phyloP scores from a whole-genome alignment of 2,797 vertebrate genomes.

The Eutrigla gurnardus region DNA sequence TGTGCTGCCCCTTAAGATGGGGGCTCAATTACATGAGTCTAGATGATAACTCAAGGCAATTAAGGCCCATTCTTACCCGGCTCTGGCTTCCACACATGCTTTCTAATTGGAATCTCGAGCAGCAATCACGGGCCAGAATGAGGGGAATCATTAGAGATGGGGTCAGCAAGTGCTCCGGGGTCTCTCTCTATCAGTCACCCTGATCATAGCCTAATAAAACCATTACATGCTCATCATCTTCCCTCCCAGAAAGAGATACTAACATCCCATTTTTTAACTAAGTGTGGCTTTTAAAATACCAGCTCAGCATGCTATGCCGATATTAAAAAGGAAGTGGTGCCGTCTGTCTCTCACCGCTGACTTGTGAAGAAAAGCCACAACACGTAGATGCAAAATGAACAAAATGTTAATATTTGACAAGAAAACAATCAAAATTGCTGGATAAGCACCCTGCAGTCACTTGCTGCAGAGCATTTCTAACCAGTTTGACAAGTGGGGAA shows the following conservation, averaged over 20 bases:
- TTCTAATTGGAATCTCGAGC: conserved; percentile 82
- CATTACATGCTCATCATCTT: conserved; percentile 75
- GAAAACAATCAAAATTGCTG: not conserved
- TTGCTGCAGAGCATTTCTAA: conserved; percentile 18
- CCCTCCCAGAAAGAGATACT: no score
- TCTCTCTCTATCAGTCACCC: conserved; percentile 72
- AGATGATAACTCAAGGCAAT: conserved; percentile 84
- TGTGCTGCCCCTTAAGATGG: conserved; percentile 80
- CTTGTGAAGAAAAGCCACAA: conserved; percentile 1
- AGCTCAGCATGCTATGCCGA: not conserved
- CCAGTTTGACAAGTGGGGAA: conserved; percentile 53
- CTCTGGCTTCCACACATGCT: conserved; percentile 74
- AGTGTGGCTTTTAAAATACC: conserved; percentile 18
- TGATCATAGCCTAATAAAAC: conserved; percentile 81
- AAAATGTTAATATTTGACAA: conserved; percentile 19
- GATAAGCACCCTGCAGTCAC: not conserved
- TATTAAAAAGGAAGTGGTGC: not conserved
- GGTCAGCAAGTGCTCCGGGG: conserved; percentile 80
- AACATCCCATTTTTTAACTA: conserved; percentile 56
- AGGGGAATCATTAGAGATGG: conserved; percentile 79
- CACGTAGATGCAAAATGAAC: conserved; percentile 5
- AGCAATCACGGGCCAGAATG: conserved; percentile 80
- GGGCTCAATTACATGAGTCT: conserved; percentile 82
- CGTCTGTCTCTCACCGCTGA: not conserved
- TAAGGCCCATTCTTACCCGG: conserved; percentile 79